Base-by-base conservation (phyloP, 2,888 invertebrate species). In the Acleris sparsana region DNA sequence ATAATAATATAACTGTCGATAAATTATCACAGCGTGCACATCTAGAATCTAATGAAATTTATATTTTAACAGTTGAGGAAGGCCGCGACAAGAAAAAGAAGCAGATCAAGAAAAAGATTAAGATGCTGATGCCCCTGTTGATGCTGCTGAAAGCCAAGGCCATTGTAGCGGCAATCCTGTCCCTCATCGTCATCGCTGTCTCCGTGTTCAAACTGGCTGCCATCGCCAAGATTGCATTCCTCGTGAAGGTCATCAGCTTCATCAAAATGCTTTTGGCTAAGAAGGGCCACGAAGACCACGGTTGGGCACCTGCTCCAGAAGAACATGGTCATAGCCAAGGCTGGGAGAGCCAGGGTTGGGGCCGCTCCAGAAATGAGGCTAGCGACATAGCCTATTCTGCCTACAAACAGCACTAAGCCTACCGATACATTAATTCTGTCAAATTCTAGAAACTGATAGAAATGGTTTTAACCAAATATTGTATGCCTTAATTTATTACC, bases 71-170 rank as follows among this genome's bases (percentile, higher is more conserved):
- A 95, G 86, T 71, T 33, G 85, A 80, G 5, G 86, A 86, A 73
- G 94, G 94, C 72, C 95, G 96, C 74, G 95, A 96, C 74, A 95
- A 93, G 70, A 96, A 95, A 89, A 93, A 96, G 94, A 95, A 96
- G 89, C 86, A 94, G 75, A 79, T 95, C 13, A 92, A 92, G 75
- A 89, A 92, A 85, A 89, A 89, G 71, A 70, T 92, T 59, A 92
- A 90, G 69, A 55, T 90, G 62, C 80, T 92, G 67, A 83, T 92
- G 46, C 94, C 94, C 90, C 75, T 95, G 90, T 55, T 85, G 65
- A 90, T 96, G 71, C 85, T 96, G 71, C 94, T 95, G 29, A 93
- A 95, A 72, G 93, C 94, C 51, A 96, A 96, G 78, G 86, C 96
- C 68, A 88, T 96, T 66, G 94, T 95, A 9, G 77, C 96, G 1